Evolutionary conservation across 2,113 vertebrate genomes (phyloP).

Genomic region (Paraplagusia blochii): DNA sequence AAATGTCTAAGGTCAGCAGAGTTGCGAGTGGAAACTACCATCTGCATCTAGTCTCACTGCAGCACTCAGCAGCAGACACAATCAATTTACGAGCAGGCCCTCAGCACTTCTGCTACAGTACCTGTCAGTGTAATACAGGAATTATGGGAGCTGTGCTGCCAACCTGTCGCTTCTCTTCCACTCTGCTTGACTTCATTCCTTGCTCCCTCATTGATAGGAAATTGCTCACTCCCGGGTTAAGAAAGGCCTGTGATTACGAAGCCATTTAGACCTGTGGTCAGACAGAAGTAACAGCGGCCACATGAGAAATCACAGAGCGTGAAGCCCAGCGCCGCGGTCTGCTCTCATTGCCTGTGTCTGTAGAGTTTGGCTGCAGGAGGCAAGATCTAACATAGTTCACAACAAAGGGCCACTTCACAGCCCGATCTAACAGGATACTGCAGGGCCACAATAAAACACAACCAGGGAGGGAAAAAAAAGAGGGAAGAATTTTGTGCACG

Average conservation of each 20-base stretch:
- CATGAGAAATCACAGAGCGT: constrained; percentile 1
- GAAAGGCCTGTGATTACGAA: constrained; percentile 51
- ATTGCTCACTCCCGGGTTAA: constrained; percentile 37
- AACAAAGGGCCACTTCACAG: constrained; percentile 28
- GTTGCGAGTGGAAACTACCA: constrained; percentile 17
- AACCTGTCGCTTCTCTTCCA: constrained; percentile 31
- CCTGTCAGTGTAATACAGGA: constrained; percentile 16
- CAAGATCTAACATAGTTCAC: constrained; percentile 13
- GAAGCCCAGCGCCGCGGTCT: background rate
- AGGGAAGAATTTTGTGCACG: background rate
- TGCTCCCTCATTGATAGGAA: constrained; percentile 25
- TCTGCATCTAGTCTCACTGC: constrained; percentile 3
- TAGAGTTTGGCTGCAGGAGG: constrained; percentile 12
- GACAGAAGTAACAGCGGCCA: constrained; percentile 19
- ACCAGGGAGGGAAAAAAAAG: constrained; percentile 11
- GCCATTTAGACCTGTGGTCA: constrained; percentile 33
- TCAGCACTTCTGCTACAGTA: constrained; percentile 13
- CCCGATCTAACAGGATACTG: constrained; percentile 39
- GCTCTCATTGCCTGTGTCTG: constrained; percentile 1
- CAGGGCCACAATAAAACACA: constrained; percentile 44
- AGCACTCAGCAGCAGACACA: constrained; percentile 26
- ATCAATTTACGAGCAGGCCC: constrained; percentile 5
- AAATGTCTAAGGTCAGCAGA: too few relatives aligned
- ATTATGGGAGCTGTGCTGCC: constrained; percentile 3
- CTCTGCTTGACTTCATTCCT: constrained; percentile 13